phyloP scores from a whole-genome alignment of 2,888 invertebrate genomes.

The Orchesellides sinensis region DNA sequence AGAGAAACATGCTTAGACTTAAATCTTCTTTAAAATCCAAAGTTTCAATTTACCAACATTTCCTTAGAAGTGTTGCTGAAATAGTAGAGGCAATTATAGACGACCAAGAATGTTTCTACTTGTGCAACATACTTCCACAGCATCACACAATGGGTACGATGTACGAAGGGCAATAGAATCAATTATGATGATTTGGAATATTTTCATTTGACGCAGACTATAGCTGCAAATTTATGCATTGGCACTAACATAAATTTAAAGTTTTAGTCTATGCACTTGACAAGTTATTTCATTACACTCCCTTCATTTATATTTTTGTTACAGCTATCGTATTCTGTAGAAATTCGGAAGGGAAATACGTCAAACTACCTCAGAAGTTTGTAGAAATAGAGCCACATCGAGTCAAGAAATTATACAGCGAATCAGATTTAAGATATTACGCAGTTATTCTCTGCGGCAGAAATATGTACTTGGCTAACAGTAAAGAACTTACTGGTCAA shows the following conservation, averaged over 20 bases:
- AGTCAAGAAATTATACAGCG: slow-evolving; percentile 51
- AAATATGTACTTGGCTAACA: slow-evolving; percentile 20
- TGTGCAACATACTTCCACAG: slow-evolving; percentile 84
- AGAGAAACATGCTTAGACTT: slow-evolving; percentile 70
- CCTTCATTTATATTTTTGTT: slow-evolving; percentile 64
- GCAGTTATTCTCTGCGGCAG: slow-evolving; percentile 40
- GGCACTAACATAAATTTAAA: too few species aligned
- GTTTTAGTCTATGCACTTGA: too few species aligned
- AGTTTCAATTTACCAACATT: slow-evolving; percentile 80
- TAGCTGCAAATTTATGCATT: background rate
- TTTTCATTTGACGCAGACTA: slow-evolving; percentile 32
- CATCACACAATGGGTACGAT: slow-evolving; percentile 77
- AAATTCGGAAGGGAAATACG: slow-evolving; percentile 77
- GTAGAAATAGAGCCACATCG: slow-evolving; percentile 17
- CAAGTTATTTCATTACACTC: too few species aligned
- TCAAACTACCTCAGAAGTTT: slow-evolving; percentile 78
- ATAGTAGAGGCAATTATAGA: slow-evolving; percentile 79
- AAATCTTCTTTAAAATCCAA: slow-evolving; percentile 75
- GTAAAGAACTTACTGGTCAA: slow-evolving; percentile 56
- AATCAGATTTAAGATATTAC: slow-evolving; percentile 26
- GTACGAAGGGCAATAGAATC: too few species aligned
- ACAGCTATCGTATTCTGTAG: slow-evolving; percentile 82
- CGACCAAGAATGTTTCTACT: slow-evolving; percentile 78
- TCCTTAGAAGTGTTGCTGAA: slow-evolving; percentile 81
- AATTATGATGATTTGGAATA: too few species aligned